Conservation (phyloP, 2,113 vertebrate species). For the Sceloporus undulatus region DNA sequence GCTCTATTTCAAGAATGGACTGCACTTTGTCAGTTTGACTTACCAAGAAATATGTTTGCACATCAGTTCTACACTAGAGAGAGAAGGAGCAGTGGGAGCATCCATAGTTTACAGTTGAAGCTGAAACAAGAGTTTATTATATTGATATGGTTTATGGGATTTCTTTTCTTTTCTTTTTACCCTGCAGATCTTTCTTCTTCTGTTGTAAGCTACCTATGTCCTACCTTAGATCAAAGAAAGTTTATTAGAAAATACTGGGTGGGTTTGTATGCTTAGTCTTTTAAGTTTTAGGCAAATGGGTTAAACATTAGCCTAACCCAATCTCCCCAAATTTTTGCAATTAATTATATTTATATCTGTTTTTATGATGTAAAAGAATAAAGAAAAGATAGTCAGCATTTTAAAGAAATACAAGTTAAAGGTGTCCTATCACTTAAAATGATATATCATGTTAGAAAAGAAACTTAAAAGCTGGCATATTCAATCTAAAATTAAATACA, state of each 20-base stretch:
- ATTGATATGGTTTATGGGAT: conserved; percentile 53
- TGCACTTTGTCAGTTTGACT: neutral
- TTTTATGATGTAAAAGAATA: conserved; percentile 79
- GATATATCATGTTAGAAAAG: conserved; percentile 81
- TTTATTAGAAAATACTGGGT: conserved; percentile 69
- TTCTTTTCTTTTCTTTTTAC: conserved; percentile 26
- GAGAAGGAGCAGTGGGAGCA: conserved; percentile 1
- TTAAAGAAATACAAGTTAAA: conserved; percentile 82
- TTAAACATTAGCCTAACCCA: conserved; percentile 73
- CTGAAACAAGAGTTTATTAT: conserved; percentile 47
- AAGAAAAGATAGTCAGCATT: conserved; percentile 76
- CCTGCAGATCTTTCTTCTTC: conserved; percentile 69
- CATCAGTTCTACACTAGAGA: neutral
- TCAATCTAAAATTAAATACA: conserved; percentile 85
- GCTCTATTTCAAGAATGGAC: conserved; percentile 48
- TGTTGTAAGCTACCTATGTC: conserved; percentile 72
- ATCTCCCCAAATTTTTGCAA: conserved; percentile 73
- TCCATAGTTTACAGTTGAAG: conserved; percentile 59
- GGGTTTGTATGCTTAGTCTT: conserved; percentile 71
- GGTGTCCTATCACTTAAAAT: conserved; percentile 81
- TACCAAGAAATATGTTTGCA: conserved; percentile 53
- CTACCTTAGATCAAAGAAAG: conserved; percentile 76
- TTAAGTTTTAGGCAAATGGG: conserved; percentile 75
- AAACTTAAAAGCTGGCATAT: conserved; percentile 83
- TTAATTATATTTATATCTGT: conserved; percentile 79